Percentiles rank a stretch among this genome's conserved stretches.
Conservation (phyloP, 2,113 vertebrate genomes). For the Tragelaphus buxtoni region DNA sequence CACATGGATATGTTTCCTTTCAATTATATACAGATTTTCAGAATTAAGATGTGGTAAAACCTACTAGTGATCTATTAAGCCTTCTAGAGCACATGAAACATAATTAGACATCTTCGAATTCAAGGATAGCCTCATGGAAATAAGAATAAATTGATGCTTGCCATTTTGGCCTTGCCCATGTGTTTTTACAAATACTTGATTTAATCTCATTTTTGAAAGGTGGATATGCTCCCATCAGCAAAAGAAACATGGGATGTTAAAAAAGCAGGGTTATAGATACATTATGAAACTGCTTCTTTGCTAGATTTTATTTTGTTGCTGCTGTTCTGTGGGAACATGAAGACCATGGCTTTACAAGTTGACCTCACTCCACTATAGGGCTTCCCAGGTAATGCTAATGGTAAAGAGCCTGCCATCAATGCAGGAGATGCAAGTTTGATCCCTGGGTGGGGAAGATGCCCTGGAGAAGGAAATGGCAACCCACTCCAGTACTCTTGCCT, state of each 20-base stretch:
- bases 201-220: not conserved
- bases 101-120: conserved; percentile 53
- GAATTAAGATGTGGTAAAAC: conserved; percentile 59
- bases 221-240: not conserved
- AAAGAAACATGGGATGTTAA: not conserved
- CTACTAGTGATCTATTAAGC: conserved; percentile 38
- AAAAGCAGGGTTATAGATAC: not conserved
- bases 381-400: not conserved
- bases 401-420: not conserved
- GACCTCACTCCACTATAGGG: not conserved
- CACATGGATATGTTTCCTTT: conserved; percentile 53
- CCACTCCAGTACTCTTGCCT: not conserved
- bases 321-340: not conserved
- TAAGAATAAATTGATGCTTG: conserved; percentile 37
- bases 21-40: conserved; percentile 58
- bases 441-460: not conserved
- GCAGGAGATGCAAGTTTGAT: not conserved
- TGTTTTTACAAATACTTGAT: conserved; percentile 14
- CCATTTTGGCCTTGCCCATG: not conserved
- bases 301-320: not conserved
- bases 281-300: not conserved
- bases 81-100: conserved; percentile 45
- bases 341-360: not conserved
- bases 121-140: conserved; percentile 34
- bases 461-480: not conserved